Percentiles rank a stretch among this genome's conserved stretches.
These are phyloP conservation scores for Paracyclopina nana DNA, from an alignment of 1,140 invertebrate species.

Conservation along the genomic window DNA sequence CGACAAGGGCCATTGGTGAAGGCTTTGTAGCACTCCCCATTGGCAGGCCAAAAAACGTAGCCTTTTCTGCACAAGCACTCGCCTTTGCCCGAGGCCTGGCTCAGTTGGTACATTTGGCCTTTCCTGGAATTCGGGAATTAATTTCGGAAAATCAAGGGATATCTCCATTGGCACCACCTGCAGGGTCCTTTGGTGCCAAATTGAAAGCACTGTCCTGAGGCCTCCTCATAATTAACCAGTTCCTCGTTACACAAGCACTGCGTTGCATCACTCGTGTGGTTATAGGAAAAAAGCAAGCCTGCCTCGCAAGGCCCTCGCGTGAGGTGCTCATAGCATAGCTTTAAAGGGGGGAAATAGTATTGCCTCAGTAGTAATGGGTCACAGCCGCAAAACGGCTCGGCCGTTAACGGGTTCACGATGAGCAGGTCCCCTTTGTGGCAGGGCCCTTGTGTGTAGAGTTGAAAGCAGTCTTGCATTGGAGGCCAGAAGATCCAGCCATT, in stretches of 20 bases:
- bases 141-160: background rate
- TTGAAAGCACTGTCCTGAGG: constrained; percentile 19
- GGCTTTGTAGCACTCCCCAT: constrained; percentile 20
- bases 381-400: constrained; percentile 16
- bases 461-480: constrained; percentile 16
- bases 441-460: constrained; percentile 20
- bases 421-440: constrained; percentile 20
- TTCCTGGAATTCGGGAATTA: background rate
- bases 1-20: constrained; percentile 20
- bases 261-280: constrained; percentile 18
- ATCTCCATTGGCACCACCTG: no score
- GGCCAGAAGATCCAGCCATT: constrained; percentile 21
- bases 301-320: constrained; percentile 19
- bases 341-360: constrained; percentile 9
- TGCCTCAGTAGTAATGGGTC: constrained; percentile 5
- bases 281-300: constrained; percentile 20
- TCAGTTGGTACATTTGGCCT: constrained; percentile 18
- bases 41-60: constrained; percentile 18
- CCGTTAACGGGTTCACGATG: constrained; percentile 19
- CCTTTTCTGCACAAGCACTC: constrained; percentile 18
- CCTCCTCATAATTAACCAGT: constrained; percentile 18
- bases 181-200: constrained; percentile 20
- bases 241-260: constrained; percentile 19
- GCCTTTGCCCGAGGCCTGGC: constrained; percentile 11
- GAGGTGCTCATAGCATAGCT: constrained; percentile 19